Conservation (phyloP, 2,888 invertebrate species). For the Microchrysa polita region DNA sequence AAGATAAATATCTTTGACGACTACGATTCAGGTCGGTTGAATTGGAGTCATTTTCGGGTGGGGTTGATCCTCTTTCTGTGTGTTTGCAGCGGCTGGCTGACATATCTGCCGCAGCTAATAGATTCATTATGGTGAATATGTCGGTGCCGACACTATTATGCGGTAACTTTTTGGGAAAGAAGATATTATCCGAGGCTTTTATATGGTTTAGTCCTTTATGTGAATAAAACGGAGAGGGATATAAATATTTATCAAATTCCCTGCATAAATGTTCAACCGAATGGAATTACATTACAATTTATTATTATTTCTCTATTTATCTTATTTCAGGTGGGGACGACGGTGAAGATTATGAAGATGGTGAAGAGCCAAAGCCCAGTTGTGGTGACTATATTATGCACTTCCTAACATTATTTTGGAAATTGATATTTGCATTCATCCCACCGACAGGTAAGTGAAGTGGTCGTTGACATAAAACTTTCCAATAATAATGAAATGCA, state of each 20-base stretch:
- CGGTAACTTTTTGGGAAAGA: too few species aligned
- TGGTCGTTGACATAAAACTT: too few species aligned
- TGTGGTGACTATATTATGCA: constrained; percentile 95
- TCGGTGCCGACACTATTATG: too few species aligned
- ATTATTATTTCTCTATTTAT: constrained; percentile 41
- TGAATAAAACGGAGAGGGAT: background rate
- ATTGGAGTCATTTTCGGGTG: background rate
- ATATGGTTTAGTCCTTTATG: background rate
- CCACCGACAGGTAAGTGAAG: constrained; percentile 96
- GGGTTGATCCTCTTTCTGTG: too few species aligned
- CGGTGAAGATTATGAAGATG: constrained; percentile 69
- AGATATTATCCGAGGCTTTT: too few species aligned
- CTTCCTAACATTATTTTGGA: constrained; percentile 97
- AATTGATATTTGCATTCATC: constrained; percentile 95
- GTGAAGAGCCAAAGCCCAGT: constrained; percentile 75
- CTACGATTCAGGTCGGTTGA: background rate
- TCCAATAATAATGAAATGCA: too few species aligned
- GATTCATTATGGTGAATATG: too few species aligned
- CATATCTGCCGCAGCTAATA: too few species aligned
- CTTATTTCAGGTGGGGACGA: constrained; percentile 64
- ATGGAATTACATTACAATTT: background rate
- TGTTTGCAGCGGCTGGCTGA: too few species aligned
- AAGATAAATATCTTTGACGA: constrained; percentile 1
- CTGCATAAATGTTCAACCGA: background rate
- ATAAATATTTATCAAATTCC: background rate